These are phyloP conservation scores for Bujurquina vittata DNA, from an alignment of 2,113 vertebrate genomes.

Conservation along the genomic window DNA sequence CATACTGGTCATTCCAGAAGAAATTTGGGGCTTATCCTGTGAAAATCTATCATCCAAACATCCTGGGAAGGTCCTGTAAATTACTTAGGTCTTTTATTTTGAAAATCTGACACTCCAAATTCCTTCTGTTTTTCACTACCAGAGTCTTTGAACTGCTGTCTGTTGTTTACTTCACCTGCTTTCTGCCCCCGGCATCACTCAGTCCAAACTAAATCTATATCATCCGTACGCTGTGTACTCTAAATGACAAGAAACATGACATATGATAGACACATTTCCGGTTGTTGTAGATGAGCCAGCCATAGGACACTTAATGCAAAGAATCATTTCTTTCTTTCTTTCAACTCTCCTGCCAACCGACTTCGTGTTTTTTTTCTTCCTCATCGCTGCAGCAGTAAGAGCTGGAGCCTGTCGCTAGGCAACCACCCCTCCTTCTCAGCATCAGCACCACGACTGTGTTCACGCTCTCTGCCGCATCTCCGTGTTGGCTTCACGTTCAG, in stretches of 20 bases:
- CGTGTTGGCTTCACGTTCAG: slow-evolving; percentile 57
- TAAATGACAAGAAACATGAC: background rate
- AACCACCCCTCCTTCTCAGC: slow-evolving; percentile 75
- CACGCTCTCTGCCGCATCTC: slow-evolving; percentile 74
- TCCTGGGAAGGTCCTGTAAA: background rate
- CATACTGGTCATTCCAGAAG: background rate
- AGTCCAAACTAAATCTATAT: too few species aligned
- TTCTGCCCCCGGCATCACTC: background rate
- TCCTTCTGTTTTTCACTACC: background rate
- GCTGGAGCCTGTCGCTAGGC: slow-evolving; percentile 66
- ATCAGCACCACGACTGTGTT: slow-evolving; percentile 76
- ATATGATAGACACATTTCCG: background rate
- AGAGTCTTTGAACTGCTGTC: background rate
- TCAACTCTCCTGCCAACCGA: background rate
- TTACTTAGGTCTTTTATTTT: background rate
- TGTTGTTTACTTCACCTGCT: too few species aligned
- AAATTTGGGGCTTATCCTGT: background rate
- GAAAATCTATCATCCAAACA: background rate
- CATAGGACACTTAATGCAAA: background rate
- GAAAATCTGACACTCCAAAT: background rate
- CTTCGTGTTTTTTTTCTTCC: background rate
- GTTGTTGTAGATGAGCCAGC: background rate
- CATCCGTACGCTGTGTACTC: background rate
- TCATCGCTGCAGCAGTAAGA: slow-evolving; percentile 41
- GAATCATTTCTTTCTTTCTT: background rate